Evolutionary conservation across 2,113 vertebrate species (phyloP), one percentile per base, ranked within the genome.

Genomic region (Gnathonemus longibarbis): DNA sequence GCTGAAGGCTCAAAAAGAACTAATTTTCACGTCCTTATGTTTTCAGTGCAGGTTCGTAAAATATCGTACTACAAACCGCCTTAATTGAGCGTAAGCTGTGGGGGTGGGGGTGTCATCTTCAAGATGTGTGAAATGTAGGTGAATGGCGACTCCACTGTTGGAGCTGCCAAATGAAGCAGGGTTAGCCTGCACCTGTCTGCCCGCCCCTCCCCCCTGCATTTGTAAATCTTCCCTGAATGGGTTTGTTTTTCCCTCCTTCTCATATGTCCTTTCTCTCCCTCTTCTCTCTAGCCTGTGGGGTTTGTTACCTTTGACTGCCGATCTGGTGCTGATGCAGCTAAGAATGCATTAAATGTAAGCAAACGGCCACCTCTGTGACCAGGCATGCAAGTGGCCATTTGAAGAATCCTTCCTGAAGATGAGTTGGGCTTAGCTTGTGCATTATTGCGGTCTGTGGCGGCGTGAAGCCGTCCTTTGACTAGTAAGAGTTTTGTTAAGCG

Each of bases 191-290:
- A 93, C 91, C 88, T 58, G 56, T 58, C 56, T 58, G 21, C 19
- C 5, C n/a, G n/a, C n/a, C 19, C 21, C 19, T 5, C 5, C 19
- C 21, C 5, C 5, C 5, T 1, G 5, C 5, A 19, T 19, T 21
- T 56, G 19, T 19, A 21, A 21, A 6, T 6, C 53, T 91, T 88
- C 89, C 90, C 90, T 88, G 89, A 88, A 91, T 91, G 91, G 92
- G 91, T 91, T 92, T 91, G 90, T 91, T 91, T 88, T 48, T 62
- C 85, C 52, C 85, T 91, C 86, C 90, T 90, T 24, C 87, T 85
- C 88, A 90, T 89, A 89, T 92, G 92, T 92, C 90, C 89, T 91
- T 92, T 92, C 92, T 90, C 35, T 80, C 13, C 74, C 15, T 80
- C 74, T 80, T 42, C 35, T 35, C 74, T 80, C 31, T 80, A 80